Percentiles rank a stretch among this genome's conserved stretches.
Evolutionary conservation across 2,888 invertebrate genomes (phyloP).

Genomic region (Cephus sareptanus): DNA sequence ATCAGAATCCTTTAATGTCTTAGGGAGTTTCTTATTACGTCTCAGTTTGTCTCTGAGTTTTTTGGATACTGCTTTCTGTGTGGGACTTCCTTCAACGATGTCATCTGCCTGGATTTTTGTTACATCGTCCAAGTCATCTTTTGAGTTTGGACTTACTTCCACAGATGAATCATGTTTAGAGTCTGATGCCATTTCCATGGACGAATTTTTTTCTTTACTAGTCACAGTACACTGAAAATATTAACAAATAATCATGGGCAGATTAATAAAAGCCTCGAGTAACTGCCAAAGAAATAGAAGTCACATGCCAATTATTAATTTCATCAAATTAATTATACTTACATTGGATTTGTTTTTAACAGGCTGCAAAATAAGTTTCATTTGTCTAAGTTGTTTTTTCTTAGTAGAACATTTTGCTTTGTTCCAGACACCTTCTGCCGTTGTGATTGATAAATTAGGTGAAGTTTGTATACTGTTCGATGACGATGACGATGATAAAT

Average conservation of each 20-base stretch:
- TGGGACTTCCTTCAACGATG: not conserved
- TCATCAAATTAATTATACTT: not conserved
- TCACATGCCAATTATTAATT: not conserved
- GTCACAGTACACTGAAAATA: not conserved
- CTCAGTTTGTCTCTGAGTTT: not conserved
- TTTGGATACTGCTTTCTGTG: not conserved
- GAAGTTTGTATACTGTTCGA: not conserved
- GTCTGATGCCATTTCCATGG: not conserved
- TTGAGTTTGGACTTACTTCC: not conserved
- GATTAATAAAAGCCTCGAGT: not conserved
- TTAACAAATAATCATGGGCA: not conserved
- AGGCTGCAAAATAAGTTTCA: slow-evolving; percentile 40
- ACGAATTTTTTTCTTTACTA: not conserved
- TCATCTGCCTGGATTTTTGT: not conserved
- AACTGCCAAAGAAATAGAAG: not conserved
- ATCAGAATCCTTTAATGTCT: not conserved
- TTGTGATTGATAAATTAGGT: not conserved
- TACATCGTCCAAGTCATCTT: not conserved
- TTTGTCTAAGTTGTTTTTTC: slow-evolving; percentile 44
- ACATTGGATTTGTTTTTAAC: slow-evolving; percentile 30
- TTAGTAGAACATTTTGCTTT: not conserved
- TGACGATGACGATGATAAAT: not conserved
- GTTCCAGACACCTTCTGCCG: not conserved
- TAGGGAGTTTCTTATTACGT: not conserved
- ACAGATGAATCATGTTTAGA: not conserved